Base-by-base conservation (phyloP, 1,140 invertebrate species). In the Panonychus citri region DNA sequence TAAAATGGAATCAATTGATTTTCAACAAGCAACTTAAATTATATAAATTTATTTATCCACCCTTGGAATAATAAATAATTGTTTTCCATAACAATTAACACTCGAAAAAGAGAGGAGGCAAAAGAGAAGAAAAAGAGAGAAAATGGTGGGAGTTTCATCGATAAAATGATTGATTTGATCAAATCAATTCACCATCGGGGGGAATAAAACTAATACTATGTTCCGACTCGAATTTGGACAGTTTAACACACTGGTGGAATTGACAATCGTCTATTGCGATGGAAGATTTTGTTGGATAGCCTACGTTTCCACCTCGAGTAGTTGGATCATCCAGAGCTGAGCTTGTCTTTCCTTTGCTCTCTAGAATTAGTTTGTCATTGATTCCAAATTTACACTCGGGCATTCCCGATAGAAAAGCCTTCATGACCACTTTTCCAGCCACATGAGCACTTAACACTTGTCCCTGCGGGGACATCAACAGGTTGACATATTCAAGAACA, bases 181-280 rank as follows among this genome's bases (percentile, higher is more conserved):
- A 34, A 34, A 7, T 5, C 5, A 7, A 34, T 76, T 99, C 94
- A 55, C 95, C 95, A 73, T 99, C 95, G 3, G 94, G 94, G 60
- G 95, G 95, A 69, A 99, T 98, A 73, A 99, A 99, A 64, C 88
- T 95, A 67, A 99, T 99, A 65, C 91, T 93, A 75, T 98, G 95
- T 71, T 99, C 95, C 0, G 91, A 96, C 74, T 99, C 95, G 72
- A 99, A 99, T 76, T 98, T 98, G 65, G 87, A 94, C 30, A 99
- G 75, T 71, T 98, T 98, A 10, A 99, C 95, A 71, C 95, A 99
- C 67, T 99, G 95, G 71, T 99, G 95, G 67, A 99, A 99, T 69
- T 99, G 99, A 0, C 97, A 90, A 73, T 99, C 95, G 71, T 99
- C 95, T 42, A 99, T 69, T 70, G 99, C 95, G 0, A 99, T 94